Conservation (phyloP, 2,113 vertebrate genomes). For the Corythaeola cristata region DNA sequence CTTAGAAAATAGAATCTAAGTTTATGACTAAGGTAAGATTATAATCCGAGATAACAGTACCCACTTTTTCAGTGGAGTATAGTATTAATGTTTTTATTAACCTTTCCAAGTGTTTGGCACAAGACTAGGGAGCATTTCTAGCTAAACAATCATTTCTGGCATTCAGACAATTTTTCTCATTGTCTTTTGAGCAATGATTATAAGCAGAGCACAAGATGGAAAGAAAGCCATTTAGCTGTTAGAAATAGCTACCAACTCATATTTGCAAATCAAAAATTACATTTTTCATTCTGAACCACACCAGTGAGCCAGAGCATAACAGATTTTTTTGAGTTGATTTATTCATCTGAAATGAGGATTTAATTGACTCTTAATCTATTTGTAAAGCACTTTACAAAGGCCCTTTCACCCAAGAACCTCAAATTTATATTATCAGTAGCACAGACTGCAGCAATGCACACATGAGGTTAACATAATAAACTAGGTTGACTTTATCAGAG, state of each 20-base stretch:
- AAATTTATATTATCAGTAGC: neutral
- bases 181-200: neutral
- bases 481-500: neutral
- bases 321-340: neutral
- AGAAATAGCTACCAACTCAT: neutral
- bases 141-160: neutral
- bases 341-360: neutral
- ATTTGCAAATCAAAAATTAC: neutral
- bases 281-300: neutral
- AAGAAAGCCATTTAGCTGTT: neutral
- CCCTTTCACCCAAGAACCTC: neutral
- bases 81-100: neutral
- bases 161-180: neutral
- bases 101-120: neutral
- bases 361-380: neutral
- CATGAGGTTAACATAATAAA: neutral
- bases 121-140: neutral
- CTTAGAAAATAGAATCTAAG: neutral
- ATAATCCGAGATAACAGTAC: neutral
- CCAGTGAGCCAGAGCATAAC: neutral
- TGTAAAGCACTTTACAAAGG: neutral
- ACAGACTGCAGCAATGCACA: neutral
- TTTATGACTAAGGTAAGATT: slow-evolving; percentile 5
- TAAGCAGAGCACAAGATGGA: neutral
- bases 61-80: neutral